Evolutionary conservation across 2,113 vertebrate genomes (phyloP).

Genomic region (Oriolus oriolus): DNA sequence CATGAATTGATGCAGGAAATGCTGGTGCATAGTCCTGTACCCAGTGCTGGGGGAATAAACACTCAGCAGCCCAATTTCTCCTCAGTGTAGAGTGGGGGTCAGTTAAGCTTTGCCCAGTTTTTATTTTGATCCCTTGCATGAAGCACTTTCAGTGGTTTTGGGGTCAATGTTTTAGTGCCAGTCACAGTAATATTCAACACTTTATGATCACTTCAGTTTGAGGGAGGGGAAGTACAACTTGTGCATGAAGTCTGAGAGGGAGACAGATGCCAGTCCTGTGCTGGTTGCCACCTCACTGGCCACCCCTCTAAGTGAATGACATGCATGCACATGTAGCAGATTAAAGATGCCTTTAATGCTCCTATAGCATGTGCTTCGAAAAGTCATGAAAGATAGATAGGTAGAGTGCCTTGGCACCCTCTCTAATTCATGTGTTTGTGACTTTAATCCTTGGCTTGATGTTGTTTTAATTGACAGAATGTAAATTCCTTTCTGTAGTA

Average conservation of each 20-base stretch:
- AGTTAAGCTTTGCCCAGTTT: neutral
- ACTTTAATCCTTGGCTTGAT: slow-evolving; percentile 54
- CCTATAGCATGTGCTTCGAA: neutral
- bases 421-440: slow-evolving; percentile 31
- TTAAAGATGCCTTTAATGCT: slow-evolving; percentile 14
- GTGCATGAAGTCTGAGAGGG: neutral
- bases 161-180: neutral
- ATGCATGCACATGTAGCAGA: neutral
- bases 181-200: neutral
- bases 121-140: neutral
- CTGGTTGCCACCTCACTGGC: neutral
- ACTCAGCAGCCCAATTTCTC: neutral
- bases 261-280: neutral
- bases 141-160: neutral
- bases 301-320: neutral
- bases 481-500: slow-evolving; percentile 47
- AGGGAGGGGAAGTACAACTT: neutral
- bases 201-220: neutral
- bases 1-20: neutral
- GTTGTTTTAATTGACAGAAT: slow-evolving; percentile 57
- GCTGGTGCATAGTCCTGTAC: neutral
- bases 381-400: slow-evolving; percentile 6
- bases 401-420: slow-evolving; percentile 7
- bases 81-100: no score
- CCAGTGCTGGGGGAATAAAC: neutral